Base-by-base conservation (phyloP, 2,113 vertebrate genomes). In the Beaufortia kweichowensis region DNA sequence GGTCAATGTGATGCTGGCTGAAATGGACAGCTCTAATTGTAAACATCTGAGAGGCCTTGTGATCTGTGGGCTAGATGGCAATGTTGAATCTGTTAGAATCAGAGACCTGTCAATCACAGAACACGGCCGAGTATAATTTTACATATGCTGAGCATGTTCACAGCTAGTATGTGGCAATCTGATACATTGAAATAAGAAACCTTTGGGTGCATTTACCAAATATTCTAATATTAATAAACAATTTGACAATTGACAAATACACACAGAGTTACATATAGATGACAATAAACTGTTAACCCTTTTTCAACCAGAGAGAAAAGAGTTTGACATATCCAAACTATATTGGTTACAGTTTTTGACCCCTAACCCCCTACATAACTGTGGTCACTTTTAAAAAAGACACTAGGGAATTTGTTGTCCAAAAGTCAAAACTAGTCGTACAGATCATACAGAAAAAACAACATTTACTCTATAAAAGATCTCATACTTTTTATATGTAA, bases 21-120 rank as follows among this genome's bases (percentile, higher is more conserved):
- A 83, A 87, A 83, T 82, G 82, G 85, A 90, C 87, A 86, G 82
- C 46, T 62, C 86, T 92, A 91, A 91, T 91, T 88, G 87, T 85
- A 82, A 88, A 88, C 89, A 90, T 88, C 83, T 91, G 90, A 82
- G 60, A 83, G 84, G 85, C 79, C 85, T 77, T 61, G 81, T 74
- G 77, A 26, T 82, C 82, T 74, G 70, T 82, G 61, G 62, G 72
- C 80, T 82, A 85, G 66, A 72, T 46, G 56, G 67, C 59, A 78
- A 84, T 35, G 29, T 86, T 81, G 85, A 87, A 87, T 90, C 90
- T 80, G 77, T 76, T 83, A 82, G 81, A 83, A 90, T 91, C 86
- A 90, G 69, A 84, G 63, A 29, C 61, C 75, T 72, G 81, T 90
- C 87, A 88, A 80, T 80, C 10, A 39, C 33, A 35, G 59, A 69